phyloP scores from a whole-genome alignment of 2,113 vertebrate genomes.

The Silurus glanis region DNA sequence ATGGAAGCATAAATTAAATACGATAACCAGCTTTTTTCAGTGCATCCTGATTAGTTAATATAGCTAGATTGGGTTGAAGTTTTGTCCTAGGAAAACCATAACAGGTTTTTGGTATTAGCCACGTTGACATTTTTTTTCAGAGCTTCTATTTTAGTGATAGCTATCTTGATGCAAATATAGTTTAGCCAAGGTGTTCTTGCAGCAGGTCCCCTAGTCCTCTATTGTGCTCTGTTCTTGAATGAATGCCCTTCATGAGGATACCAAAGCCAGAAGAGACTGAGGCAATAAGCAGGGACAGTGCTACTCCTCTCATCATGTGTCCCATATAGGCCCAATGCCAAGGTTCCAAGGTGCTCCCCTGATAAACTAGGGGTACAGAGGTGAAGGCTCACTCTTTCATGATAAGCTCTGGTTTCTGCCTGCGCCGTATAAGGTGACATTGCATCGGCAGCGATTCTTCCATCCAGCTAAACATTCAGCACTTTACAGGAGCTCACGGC shows the following conservation, averaged over 20 bases:
- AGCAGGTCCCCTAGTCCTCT: neutral
- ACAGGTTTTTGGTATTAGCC: neutral
- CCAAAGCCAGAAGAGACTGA: neutral
- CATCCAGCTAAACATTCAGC: conserved; percentile 60
- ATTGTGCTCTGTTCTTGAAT: neutral
- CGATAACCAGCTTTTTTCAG: neutral
- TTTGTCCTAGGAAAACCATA: too few relatives aligned
- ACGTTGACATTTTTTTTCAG: neutral
- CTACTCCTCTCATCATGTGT: conserved; percentile 22
- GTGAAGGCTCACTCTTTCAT: conserved; percentile 51
- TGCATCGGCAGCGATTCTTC: conserved; percentile 45
- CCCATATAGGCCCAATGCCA: conserved; percentile 12
- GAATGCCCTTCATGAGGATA: neutral
- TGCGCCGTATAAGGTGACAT: conserved; percentile 51
- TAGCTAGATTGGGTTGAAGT: neutral
- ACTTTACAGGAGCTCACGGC: conserved; percentile 46
- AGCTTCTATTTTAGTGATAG: neutral
- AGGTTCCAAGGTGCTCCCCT: conserved; percentile 28
- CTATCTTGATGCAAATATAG: neutral
- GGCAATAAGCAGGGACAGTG: neutral
- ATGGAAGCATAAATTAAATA: neutral
- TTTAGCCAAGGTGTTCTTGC: neutral
- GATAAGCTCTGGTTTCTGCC: conserved; percentile 56
- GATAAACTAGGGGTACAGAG: conserved; percentile 47
- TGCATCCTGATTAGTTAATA: neutral